Conservation (phyloP, 2,113 vertebrate species). For the Vombatus ursinus region DNA sequence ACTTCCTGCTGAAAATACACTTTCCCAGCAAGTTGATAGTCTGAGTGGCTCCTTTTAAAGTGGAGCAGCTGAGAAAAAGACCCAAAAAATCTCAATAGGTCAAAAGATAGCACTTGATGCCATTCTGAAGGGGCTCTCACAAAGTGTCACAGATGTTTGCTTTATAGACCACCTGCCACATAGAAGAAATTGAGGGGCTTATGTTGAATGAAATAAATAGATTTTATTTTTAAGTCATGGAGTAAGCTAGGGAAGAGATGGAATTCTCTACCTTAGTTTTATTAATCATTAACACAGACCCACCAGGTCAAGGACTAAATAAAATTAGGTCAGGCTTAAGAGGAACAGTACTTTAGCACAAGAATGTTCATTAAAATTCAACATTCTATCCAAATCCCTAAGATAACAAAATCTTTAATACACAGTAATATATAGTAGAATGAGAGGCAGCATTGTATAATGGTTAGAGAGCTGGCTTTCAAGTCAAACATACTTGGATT, state of each 20-base stretch:
- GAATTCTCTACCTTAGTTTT: slow-evolving; percentile 54
- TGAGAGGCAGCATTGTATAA: not conserved
- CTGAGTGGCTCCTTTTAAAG: slow-evolving; percentile 43
- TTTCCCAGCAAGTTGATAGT: slow-evolving; percentile 24
- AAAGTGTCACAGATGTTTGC: slow-evolving; percentile 68
- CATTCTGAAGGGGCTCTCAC: slow-evolving; percentile 56
- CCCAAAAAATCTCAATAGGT: slow-evolving; percentile 68
- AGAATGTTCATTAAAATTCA: slow-evolving; percentile 42
- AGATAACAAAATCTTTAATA: not conserved
- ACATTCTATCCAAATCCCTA: slow-evolving; percentile 60
- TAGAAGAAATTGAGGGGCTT: slow-evolving; percentile 60
- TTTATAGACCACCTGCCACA: slow-evolving; percentile 68
- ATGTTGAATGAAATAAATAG: slow-evolving; percentile 68
- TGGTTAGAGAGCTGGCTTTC: not conserved
- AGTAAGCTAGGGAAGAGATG: slow-evolving; percentile 63
- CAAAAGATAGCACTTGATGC: slow-evolving; percentile 65
- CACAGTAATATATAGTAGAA: not conserved
- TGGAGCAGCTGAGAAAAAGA: not conserved
- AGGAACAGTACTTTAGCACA: not conserved
- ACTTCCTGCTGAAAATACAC: slow-evolving; percentile 43
- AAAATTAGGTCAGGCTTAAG: slow-evolving; percentile 55
- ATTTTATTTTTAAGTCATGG: slow-evolving; percentile 62
- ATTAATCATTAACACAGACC: slow-evolving; percentile 45
- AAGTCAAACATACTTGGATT: not conserved
- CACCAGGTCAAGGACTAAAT: slow-evolving; percentile 33